Conservation (phyloP, 2,797 vertebrate species). For the Malurus leucopterus region DNA sequence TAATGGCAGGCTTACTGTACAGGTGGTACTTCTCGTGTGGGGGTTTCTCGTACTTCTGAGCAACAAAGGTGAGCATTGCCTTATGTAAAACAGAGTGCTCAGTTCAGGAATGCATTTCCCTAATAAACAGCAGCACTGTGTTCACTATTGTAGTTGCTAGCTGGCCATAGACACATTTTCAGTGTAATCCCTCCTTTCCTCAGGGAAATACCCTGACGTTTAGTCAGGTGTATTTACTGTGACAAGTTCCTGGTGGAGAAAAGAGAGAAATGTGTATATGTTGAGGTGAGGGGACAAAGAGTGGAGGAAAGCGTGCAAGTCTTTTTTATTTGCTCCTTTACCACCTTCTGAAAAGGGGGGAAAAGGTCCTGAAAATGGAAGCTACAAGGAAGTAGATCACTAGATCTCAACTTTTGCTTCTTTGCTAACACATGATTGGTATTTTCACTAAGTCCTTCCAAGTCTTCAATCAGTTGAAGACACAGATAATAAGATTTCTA, state of each 20-base stretch:
- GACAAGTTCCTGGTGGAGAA: neutral
- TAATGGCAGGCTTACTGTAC: neutral
- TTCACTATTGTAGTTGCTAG: neutral
- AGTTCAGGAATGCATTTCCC: neutral
- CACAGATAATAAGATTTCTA: neutral
- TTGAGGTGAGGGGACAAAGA: neutral
- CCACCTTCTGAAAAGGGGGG: neutral
- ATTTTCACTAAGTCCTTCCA: neutral
- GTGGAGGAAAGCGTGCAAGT: neutral
- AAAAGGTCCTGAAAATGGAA: neutral
- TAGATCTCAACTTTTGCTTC: neutral
- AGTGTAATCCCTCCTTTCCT: neutral
- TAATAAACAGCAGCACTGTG: neutral
- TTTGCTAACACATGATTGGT: neutral
- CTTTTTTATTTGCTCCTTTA: neutral
- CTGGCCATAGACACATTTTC: neutral
- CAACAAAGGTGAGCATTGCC: neutral
- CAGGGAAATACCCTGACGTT: neutral
- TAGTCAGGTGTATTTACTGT: neutral
- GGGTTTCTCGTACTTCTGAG: neutral
- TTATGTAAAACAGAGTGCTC: neutral
- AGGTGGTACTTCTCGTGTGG: neutral
- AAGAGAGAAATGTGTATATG: neutral
- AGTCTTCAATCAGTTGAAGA: neutral
- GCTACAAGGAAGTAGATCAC: neutral